A percentile compares a stretch with the other conserved stretches of the same genome.
phyloP scores from a whole-genome alignment of 1,140 invertebrate species.

The Macrostomum lignano region DNA sequence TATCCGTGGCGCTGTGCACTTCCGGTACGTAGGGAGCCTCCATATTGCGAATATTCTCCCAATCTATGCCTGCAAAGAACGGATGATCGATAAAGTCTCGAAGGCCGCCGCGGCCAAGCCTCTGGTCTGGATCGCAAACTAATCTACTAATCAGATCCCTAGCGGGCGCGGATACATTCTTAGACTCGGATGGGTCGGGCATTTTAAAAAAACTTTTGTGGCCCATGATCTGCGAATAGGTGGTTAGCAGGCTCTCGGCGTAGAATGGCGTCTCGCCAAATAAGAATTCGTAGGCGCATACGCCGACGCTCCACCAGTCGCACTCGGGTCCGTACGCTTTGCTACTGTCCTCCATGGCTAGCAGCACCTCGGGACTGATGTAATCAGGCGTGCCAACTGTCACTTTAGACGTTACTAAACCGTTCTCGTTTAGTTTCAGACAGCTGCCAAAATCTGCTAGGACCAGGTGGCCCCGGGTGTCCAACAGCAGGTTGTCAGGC shows the following conservation, averaged over 20 bases:
- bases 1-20: slow-evolving; percentile 83
- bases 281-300: slow-evolving; percentile 97
- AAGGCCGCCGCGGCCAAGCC: slow-evolving; percentile 75
- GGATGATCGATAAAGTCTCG: slow-evolving; percentile 83
- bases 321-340: slow-evolving; percentile 86
- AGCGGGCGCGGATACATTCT: slow-evolving; percentile 65
- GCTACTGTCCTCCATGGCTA: slow-evolving; percentile 93
- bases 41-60: slow-evolving; percentile 58
- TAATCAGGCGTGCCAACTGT: slow-evolving; percentile 98
- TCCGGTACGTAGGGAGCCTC: slow-evolving; percentile 70
- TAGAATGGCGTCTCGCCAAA: slow-evolving; percentile 98
- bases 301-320: slow-evolving; percentile 98
- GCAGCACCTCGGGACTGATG: slow-evolving; percentile 74
- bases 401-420: slow-evolving; percentile 50
- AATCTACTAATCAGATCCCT: slow-evolving; percentile 74
- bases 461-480: slow-evolving; percentile 69
- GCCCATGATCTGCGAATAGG: slow-evolving; percentile 99
- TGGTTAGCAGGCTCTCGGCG: slow-evolving; percentile 90
- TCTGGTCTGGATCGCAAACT: slow-evolving; percentile 65
- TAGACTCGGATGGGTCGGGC: slow-evolving; percentile 47
- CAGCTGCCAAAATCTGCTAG: slow-evolving; percentile 95
- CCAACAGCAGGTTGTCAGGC: slow-evolving; percentile 85
- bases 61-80: slow-evolving; percentile 73
- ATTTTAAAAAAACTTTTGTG: slow-evolving; percentile 92
- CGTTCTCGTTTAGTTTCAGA: slow-evolving; percentile 38